Percentiles rank a stretch among this genome's conserved stretches.
Evolutionary conservation across 1,140 invertebrate species (phyloP).

Genomic region (Leptinotarsa undecemlineata): DNA sequence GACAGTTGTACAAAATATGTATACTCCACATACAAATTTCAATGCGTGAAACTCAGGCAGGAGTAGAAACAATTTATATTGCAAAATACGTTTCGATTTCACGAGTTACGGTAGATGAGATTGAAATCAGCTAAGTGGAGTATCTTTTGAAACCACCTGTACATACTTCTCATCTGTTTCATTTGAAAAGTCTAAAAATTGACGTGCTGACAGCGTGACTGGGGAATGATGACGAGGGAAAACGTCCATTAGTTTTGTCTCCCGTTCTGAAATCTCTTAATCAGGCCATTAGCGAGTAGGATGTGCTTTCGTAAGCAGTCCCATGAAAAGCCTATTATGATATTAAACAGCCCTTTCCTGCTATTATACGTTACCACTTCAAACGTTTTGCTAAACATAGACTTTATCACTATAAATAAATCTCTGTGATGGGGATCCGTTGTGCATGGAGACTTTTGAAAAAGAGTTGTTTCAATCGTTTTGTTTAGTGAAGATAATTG

Average conservation of each 20-base stretch:
- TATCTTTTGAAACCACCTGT: too few relatives aligned
- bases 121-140: too few relatives aligned
- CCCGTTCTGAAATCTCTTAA: constrained; percentile 47
- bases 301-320: constrained; percentile 46
- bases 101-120: too few relatives aligned
- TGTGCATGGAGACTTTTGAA: neutral
- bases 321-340: constrained; percentile 50
- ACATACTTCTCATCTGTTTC: neutral
- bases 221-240: constrained; percentile 33
- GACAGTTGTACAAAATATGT: too few relatives aligned
- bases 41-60: too few relatives aligned
- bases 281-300: constrained; percentile 51
- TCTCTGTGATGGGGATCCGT: constrained; percentile 5
- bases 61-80: too few relatives aligned
- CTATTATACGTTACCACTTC: constrained; percentile 39
- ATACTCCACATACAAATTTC: too few relatives aligned
- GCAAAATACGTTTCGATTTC: too few relatives aligned
- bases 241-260: constrained; percentile 44
- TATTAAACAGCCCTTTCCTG: constrained; percentile 47
- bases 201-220: constrained; percentile 6
- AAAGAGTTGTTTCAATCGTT: too few relatives aligned
- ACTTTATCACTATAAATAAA: constrained; percentile 28
- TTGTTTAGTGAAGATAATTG: too few relatives aligned
- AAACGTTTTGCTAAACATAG: constrained; percentile 32
- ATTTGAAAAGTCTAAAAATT: neutral